Evolutionary conservation across 64 coral and sea anemone species (phyloP).

Genomic region (Pocillopora verrucosa): DNA sequence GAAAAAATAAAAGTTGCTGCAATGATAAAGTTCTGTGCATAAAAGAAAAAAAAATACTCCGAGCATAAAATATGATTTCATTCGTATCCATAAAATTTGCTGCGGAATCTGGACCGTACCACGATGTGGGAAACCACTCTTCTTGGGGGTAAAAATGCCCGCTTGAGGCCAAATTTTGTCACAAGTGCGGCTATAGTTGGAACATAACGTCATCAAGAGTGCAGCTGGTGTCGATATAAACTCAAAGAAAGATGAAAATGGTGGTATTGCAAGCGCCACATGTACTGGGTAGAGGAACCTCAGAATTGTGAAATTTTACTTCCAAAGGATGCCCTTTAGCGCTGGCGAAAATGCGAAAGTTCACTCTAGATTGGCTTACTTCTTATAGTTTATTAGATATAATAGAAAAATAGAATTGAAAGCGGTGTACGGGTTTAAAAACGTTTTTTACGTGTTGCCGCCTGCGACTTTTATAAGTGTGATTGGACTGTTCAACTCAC

Average conservation of each 20-base stretch:
- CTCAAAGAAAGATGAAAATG: conserved; percentile 21
- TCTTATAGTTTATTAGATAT: too few relatives aligned
- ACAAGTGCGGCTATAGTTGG: background rate
- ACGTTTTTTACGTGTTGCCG: too few relatives aligned
- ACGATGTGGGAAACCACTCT: too few relatives aligned
- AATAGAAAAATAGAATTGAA: too few relatives aligned
- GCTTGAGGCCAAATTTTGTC: conserved; percentile 4
- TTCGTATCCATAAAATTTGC: background rate
- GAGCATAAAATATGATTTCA: background rate
- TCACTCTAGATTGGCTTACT: too few relatives aligned
- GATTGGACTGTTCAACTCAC: too few relatives aligned
- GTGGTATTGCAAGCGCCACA: background rate
- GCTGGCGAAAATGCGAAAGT: too few relatives aligned
- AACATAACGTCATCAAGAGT: background rate
- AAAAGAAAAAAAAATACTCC: background rate
- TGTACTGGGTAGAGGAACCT: background rate
- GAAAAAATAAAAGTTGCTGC: conserved; percentile 20
- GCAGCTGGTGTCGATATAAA: conserved; percentile 6
- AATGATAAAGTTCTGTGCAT: background rate
- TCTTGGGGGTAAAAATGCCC: background rate
- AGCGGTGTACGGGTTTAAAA: too few relatives aligned
- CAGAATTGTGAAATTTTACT: too few relatives aligned
- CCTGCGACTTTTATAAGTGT: too few relatives aligned
- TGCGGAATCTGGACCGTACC: background rate
- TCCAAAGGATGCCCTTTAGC: too few relatives aligned